A percentile compares a stretch with the other conserved stretches of the same genome.
phyloP scores from a whole-genome alignment of 2,113 vertebrate genomes.

The Murina feae region DNA sequence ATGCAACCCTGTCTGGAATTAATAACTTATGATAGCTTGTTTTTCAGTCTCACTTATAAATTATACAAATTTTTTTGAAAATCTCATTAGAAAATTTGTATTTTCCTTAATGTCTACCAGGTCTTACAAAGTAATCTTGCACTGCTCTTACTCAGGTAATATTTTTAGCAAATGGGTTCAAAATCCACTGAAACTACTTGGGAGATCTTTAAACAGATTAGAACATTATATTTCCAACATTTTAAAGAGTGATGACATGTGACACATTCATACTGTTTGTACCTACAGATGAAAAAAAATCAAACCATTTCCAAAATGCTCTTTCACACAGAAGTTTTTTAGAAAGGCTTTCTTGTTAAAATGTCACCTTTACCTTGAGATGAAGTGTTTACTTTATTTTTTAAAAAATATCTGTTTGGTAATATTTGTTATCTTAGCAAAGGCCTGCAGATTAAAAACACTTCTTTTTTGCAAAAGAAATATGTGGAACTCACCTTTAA shows the following conservation, averaged over 20 bases:
- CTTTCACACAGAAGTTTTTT: slow-evolving; percentile 30
- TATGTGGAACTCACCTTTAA: background rate
- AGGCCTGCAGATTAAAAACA: slow-evolving; percentile 27
- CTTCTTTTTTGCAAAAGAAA: slow-evolving; percentile 9
- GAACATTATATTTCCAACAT: slow-evolving; percentile 30
- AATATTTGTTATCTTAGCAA: slow-evolving; percentile 34
- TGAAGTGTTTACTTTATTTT: slow-evolving; percentile 27
- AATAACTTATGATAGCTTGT: background rate
- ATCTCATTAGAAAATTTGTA: slow-evolving; percentile 18
- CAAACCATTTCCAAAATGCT: slow-evolving; percentile 45
- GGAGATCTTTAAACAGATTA: slow-evolving; percentile 31
- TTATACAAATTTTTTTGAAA: slow-evolving; percentile 36
- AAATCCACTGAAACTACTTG: background rate
- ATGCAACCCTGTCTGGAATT: background rate
- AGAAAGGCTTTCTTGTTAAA: slow-evolving; percentile 51
- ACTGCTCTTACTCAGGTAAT: background rate
- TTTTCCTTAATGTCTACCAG: background rate
- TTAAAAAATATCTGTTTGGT: slow-evolving; percentile 28
- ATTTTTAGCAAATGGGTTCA: slow-evolving; percentile 26
- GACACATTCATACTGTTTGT: slow-evolving; percentile 11
- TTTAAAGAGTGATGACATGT: background rate
- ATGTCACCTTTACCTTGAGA: slow-evolving; percentile 54
- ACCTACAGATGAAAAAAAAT: slow-evolving; percentile 42
- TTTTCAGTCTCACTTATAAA: slow-evolving; percentile 29
- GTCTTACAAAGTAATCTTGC: background rate